Evolutionary conservation across 1,140 invertebrate genomes (phyloP), one percentile per base, ranked within the genome.

Genomic region (Globodera rostochiensis): DNA sequence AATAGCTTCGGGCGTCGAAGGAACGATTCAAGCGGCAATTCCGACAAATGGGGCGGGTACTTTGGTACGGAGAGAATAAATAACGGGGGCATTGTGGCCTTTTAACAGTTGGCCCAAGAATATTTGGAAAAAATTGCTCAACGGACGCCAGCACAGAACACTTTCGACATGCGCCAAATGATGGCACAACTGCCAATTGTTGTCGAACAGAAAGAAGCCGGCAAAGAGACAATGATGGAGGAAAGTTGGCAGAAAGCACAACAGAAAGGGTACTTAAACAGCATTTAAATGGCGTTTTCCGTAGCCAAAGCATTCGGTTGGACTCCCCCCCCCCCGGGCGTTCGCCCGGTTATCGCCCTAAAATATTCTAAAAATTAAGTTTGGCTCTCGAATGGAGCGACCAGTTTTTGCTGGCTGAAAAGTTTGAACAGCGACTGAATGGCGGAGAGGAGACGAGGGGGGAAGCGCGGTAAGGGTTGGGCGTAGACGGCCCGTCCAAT

Each of bases 41-140:
- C 45, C 64, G 19, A 47, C 47, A 25, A 67, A 67, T 66, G 77
- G 21, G 21, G 64, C 66, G 70, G 70, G 49, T 9, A 77, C 21
- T 70, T 49, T 78, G 77, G 70, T 78, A 69, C 25, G 57, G 46
- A 46, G 5, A 77, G 15, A 64, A 46, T 19, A 64, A 19, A 78
- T 71, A 69, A 69, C 15, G 66, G 57, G 57, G 49, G 0, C 46
- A 13, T 15, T 21, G 25, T 46, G 25, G 21, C 36, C 36, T 36
- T 36, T 36, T 36, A 36, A 45, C 45, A 83, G 82, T 84, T 46
- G n/a, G 57, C 82, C 11, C 73, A 83, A 77, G 82, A 83, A 60
- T 83, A 83, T 77, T 78, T 83, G 66, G 64, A 13, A 50, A 53
- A 83, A 19, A 67, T 81, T 2, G 73, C 80, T 6, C 82, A 76